phyloP scores from a whole-genome alignment of 2,113 vertebrate species.

The Alectura lathami region DNA sequence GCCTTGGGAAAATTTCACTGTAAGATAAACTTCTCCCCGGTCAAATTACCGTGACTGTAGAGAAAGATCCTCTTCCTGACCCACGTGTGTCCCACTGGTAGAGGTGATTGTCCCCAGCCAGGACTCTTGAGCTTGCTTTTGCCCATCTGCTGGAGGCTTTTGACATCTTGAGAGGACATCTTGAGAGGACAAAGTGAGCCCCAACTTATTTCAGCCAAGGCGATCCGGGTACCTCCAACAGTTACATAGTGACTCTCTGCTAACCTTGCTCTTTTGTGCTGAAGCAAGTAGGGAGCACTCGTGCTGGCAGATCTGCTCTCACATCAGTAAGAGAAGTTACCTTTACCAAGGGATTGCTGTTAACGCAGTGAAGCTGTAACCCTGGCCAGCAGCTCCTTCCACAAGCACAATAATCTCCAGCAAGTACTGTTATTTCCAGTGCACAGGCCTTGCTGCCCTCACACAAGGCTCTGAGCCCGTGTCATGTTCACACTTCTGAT shows the following conservation, averaged over 20 bases:
- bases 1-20: not conserved
- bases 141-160: not conserved
- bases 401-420: not conserved
- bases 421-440: not conserved
- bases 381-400: not conserved
- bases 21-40: not conserved
- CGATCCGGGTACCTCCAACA: not conserved
- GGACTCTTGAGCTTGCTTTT: not conserved
- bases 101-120: not conserved
- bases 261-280: fast-evolving
- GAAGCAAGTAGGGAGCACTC: not conserved
- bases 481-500: not conserved
- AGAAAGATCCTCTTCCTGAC: not conserved
- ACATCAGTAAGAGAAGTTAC: not conserved
- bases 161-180: not conserved
- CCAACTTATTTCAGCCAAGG: not conserved
- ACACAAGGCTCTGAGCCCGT: fast-evolving
- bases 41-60: not conserved
- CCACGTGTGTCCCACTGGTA: not conserved
- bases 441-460: not conserved
- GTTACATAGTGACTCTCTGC: not conserved
- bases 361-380: not conserved
- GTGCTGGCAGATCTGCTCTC: not conserved
- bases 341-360: not conserved
- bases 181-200: not conserved